These are phyloP conservation scores for Lasiurus borealis DNA, from an alignment of 2,113 vertebrate genomes.

Conservation along the genomic window DNA sequence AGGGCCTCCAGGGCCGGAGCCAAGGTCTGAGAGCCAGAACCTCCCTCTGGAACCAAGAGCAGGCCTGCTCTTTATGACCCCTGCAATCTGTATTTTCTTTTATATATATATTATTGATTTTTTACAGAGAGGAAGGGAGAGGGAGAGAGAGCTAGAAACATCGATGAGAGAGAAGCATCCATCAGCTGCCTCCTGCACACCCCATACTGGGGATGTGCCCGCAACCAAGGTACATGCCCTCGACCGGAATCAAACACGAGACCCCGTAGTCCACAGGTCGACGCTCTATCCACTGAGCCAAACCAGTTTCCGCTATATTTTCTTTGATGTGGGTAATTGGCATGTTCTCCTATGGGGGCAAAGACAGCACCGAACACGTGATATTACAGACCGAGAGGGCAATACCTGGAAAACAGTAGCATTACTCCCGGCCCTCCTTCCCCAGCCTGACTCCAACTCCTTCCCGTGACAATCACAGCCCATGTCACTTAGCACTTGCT, in stretches of 20 bases:
- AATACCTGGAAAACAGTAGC: neutral
- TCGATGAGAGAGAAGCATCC: too few relatives aligned
- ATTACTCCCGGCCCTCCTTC: neutral
- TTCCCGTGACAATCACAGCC: neutral
- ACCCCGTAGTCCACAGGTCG: too few relatives aligned
- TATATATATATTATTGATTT: too few relatives aligned
- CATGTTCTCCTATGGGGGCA: neutral
- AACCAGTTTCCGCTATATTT: neutral
- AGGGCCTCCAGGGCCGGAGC: neutral
- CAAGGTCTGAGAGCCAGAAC: slow-evolving; percentile 9
- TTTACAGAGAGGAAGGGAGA: too few relatives aligned
- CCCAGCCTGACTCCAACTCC: neutral
- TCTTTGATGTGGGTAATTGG: neutral
- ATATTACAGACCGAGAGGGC: neutral
- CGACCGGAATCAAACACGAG: too few relatives aligned
- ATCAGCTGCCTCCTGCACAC: too few relatives aligned
- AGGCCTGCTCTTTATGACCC: neutral
- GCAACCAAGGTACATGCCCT: too few relatives aligned
- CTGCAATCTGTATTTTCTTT: neutral
- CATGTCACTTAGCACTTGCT: neutral
- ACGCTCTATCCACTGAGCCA: too few relatives aligned
- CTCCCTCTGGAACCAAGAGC: neutral
- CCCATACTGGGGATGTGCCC: too few relatives aligned
- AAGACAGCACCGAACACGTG: neutral
- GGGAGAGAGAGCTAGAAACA: too few relatives aligned